Base-by-base conservation (phyloP, 2,797 vertebrate genomes). In the Propithecus perrieri region DNA sequence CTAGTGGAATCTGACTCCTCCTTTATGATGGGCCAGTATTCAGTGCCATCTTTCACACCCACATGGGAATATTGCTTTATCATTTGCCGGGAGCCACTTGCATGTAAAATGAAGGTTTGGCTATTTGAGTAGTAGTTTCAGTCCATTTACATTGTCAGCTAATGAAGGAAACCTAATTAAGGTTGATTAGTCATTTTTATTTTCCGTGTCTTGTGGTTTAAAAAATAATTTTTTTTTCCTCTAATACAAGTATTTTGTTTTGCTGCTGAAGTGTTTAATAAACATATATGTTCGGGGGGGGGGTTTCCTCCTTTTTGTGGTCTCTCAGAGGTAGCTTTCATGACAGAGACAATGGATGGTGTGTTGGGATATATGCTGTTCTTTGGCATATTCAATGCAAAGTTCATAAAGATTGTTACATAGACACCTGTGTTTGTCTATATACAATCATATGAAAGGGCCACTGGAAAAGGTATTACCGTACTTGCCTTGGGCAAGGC, bases 1-100 rank as follows among this genome's bases (percentile, higher is more conserved):
- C 98, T 97, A 35, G 93, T 97, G 97, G 97, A 86, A 97, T 89
- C 95, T 57, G 67, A 97, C 92, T 90, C 87, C 59, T 89, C 91
- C 89, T 97, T 89, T 93, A 30, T 48, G 78, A 72, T 59, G 79
- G 61, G 74, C 85, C 75, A n/a, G 97, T 80, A 89, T 95, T 71
- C 91, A 72, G 76, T 89, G 89, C 96, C 96, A 92, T 96, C 92
- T 96, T 91, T 65, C 83, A 88, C 88, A 76, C 65, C 94, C 91
- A 26, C 59, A 6, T 0, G 13, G 92, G 75, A 89, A 79, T 87
- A 91, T 91, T 87, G 97, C 89, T 81, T 90, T 97, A 94, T 96
- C 93, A 43, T 97, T 95, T 97, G 88, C 69, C 41, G 84, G 80
- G 96, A 95, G 46, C 93, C 76, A 59, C 85, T 89, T 87, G 86